Evolutionary conservation across 1,140 invertebrate genomes (phyloP), one percentile per base, ranked within the genome.

Genomic region (Lysiphlebus fabarum): DNA sequence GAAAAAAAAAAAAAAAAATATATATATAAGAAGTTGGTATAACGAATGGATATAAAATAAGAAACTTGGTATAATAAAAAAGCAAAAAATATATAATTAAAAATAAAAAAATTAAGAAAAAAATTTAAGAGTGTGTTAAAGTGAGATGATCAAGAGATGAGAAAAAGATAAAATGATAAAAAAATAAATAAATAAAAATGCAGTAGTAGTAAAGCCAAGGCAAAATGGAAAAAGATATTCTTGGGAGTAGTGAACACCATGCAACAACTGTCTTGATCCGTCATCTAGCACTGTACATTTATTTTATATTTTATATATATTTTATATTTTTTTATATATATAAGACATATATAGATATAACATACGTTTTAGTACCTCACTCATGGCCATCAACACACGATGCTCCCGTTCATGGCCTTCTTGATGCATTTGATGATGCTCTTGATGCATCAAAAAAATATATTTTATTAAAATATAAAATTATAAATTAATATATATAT

Each of bases 221-320:
- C 50, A 33, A 14, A 36, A 47, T 43, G 45, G 50, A 53, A 57
- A 50, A 62, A 59, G 63, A 65, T 65, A 65, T 65, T 65, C 63
- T 65, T 62, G 59, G 58, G 58, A 60, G 60, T 38, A 61, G 56
- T 47, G 62, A 33, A 53, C 50, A 48, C 54, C 61, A 62, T 62
- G 64, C 64, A 65, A 65, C 64, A 65, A 65, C 64, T 65, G 64
- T 65, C 64, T 53, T 61, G 61, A 62, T 65, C 61, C 54, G 64
- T 65, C 64, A 65, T 65, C 58, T 58, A 48, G 40, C 33, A 34
- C 40, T 56, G 37, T 42, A 42, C 53, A 38, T 55, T 42, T 34
- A 56, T 17, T 26, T 44, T 17, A 17, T 17, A 40, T 26, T n/a
- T 36, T 12, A 56, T 14, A 36, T 26, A 26, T 26, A 56, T 17